These are phyloP conservation scores for Cataglyphis cursor DNA, from an alignment of 2,888 invertebrate species.

Conservation along the genomic window DNA sequence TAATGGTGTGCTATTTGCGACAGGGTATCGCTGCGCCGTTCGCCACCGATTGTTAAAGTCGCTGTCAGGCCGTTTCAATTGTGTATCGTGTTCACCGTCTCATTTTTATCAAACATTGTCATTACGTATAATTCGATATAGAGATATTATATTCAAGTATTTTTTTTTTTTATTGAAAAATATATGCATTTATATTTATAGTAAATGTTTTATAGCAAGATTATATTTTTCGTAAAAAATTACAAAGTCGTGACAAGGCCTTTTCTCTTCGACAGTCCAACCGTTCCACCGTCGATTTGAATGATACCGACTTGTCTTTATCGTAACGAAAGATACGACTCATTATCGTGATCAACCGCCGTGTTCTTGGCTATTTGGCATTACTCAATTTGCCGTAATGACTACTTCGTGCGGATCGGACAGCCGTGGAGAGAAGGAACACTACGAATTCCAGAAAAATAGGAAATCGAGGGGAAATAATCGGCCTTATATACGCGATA, in stretches of 20 bases:
- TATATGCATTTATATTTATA: neutral
- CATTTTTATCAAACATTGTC: constrained; percentile 12
- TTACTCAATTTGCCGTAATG: constrained; percentile 34
- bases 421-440: constrained; percentile 8
- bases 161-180: constrained; percentile 3
- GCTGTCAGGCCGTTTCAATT: constrained; percentile 47
- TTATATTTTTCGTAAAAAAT: neutral
- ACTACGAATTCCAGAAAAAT: constrained; percentile 39
- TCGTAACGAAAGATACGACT: constrained; percentile 14
- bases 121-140: neutral
- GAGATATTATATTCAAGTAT: neutral
- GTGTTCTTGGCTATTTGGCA: constrained; percentile 42
- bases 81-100: neutral
- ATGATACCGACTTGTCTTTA: constrained; percentile 48
- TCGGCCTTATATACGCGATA: constrained; percentile 59
- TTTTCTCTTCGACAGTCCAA: neutral
- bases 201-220: neutral
- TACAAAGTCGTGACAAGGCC: neutral
- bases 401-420: constrained; percentile 9
- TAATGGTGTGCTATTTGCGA: constrained; percentile 80
- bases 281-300: neutral
- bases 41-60: constrained; percentile 55
- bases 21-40: constrained; percentile 67
- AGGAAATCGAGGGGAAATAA: constrained; percentile 72
- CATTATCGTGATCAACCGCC: constrained; percentile 38